A percentile compares a stretch with the other conserved stretches of the same genome.
phyloP scores from a whole-genome alignment of 2,888 invertebrate species.

The Tachina lurida region DNA sequence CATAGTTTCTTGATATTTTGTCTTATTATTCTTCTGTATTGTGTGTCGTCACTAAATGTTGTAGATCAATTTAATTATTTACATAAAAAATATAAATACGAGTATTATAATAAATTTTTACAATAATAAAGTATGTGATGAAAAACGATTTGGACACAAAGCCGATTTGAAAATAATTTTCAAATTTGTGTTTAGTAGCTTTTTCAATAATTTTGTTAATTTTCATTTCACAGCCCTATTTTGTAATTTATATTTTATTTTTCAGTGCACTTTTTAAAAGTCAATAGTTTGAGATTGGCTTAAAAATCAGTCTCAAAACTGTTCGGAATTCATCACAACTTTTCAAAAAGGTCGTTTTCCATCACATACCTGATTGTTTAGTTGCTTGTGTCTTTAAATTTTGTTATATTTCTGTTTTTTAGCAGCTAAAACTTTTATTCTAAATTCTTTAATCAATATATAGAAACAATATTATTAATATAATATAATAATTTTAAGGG shows the following conservation, averaged over 20 bases:
- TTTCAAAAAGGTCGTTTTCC: no score
- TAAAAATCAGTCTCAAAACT: no score
- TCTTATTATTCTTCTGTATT: slow-evolving; percentile 3
- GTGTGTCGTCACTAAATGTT: slow-evolving; percentile 27
- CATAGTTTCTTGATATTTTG: slow-evolving; percentile 6
- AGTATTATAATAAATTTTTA: no score
- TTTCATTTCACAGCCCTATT: no score
- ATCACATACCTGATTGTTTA: not conserved
- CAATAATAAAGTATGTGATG: no score
- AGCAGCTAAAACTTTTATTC: slow-evolving; percentile 54
- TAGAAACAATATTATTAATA: slow-evolving; percentile 58
- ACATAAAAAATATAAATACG: not conserved
- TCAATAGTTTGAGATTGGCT: no score
- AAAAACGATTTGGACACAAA: no score
- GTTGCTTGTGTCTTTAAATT: slow-evolving; percentile 27
- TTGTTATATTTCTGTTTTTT: slow-evolving; percentile 30
- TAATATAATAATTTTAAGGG: slow-evolving; percentile 51
- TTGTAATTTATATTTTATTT: no score
- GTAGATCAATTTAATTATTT: slow-evolving; percentile 27
- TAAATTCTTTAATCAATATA: not conserved
- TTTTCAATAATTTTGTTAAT: no score
- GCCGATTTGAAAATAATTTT: not conserved
- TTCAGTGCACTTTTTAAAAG: no score
- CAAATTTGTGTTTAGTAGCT: no score
- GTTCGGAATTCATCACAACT: no score